Percentiles rank a stretch among this genome's conserved stretches.
Conservation (phyloP, 1,140 invertebrate genomes). For the Platorchestia sp. region DNA sequence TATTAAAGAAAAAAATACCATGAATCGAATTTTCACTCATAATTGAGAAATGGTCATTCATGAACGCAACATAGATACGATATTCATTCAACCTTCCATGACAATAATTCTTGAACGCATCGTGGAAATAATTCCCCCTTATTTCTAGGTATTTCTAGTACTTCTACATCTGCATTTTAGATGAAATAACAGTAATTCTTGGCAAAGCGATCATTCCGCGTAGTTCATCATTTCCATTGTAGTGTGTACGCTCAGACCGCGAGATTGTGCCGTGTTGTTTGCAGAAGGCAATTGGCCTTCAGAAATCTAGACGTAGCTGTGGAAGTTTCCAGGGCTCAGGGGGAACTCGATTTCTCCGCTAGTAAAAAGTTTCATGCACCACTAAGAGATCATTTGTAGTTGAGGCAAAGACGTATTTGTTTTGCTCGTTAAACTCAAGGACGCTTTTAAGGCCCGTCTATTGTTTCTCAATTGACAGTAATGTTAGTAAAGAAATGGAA, state of each 20-base stretch:
- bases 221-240: too few relatives aligned
- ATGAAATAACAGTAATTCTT: too few relatives aligned
- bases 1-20: too few relatives aligned
- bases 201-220: too few relatives aligned
- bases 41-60: neutral
- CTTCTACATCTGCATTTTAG: too few relatives aligned
- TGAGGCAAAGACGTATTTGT: neutral
- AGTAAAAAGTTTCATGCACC: neutral
- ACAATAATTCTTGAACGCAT: too few relatives aligned
- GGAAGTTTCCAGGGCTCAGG: neutral
- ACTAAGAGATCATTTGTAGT: neutral
- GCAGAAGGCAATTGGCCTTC: neutral
- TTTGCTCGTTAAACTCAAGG: neutral
- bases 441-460: neutral
- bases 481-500: neutral
- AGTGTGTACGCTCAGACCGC: too few relatives aligned
- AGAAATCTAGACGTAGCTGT: neutral
- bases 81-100: too few relatives aligned
- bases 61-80: neutral
- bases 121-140: too few relatives aligned
- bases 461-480: neutral
- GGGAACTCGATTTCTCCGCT: neutral
- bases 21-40: neutral
- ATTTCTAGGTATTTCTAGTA: too few relatives aligned
- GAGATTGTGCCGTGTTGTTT: neutral